A percentile compares a stretch with the other conserved stretches of the same genome.
These are phyloP conservation scores for Oxyruncus cristatus DNA, from an alignment of 2,113 vertebrate species.

Conservation along the genomic window DNA sequence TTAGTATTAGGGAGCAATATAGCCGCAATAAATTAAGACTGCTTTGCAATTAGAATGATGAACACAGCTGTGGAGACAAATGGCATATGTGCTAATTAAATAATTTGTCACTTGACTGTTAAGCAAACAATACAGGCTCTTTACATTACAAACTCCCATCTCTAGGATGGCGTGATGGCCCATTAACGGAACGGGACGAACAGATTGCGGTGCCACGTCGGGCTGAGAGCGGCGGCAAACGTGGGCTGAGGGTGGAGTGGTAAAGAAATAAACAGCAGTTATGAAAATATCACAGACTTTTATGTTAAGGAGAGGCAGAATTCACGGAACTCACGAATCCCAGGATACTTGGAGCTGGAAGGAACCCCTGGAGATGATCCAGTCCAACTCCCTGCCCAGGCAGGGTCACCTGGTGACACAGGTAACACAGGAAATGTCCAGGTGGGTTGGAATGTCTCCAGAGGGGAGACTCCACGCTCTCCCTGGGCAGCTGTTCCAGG, in stretches of 20 bases:
- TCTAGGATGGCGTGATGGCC: slow-evolving; percentile 58
- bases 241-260: background rate
- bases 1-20: slow-evolving; percentile 71
- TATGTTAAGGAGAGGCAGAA: background rate
- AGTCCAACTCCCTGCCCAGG: background rate
- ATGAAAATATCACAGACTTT: background rate
- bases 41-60: slow-evolving; percentile 78
- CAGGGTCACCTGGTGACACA: background rate
- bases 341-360: accelerated
- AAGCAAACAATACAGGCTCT: slow-evolving; percentile 78
- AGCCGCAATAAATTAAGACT: slow-evolving; percentile 74
- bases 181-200: slow-evolving; percentile 56
- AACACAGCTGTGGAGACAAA: slow-evolving; percentile 78
- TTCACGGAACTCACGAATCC: accelerated
- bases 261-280: slow-evolving; percentile 20
- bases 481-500: background rate
- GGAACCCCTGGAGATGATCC: background rate
- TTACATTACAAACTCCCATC: slow-evolving; percentile 62
- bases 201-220: slow-evolving; percentile 14
- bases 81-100: slow-evolving; percentile 83
- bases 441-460: background rate
- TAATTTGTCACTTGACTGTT: slow-evolving; percentile 83
- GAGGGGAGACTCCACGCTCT: background rate
- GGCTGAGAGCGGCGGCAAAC: background rate
- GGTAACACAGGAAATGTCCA: background rate